Evolutionary conservation across 2,888 invertebrate genomes (phyloP).

Genomic region (Zygogramma bicolorata): DNA sequence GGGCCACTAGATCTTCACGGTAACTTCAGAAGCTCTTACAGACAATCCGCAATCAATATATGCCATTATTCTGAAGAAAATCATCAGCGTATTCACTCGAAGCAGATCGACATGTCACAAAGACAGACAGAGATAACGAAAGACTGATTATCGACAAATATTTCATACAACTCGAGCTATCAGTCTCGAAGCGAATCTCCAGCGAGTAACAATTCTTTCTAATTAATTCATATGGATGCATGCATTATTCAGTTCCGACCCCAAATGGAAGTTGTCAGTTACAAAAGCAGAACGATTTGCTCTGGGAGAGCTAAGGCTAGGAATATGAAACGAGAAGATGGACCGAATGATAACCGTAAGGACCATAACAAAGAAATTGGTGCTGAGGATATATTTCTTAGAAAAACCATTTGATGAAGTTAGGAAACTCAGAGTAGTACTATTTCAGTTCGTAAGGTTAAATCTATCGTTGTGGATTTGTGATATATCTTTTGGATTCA

Average conservation of each 20-base stretch:
- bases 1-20: too few species aligned
- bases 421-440: too few species aligned
- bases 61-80: not conserved
- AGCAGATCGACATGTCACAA: slow-evolving; percentile 2
- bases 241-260: slow-evolving; percentile 25
- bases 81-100: not conserved
- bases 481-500: too few species aligned
- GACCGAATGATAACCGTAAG: slow-evolving; percentile 61
- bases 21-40: too few species aligned
- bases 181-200: not conserved
- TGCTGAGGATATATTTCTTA: too few species aligned
- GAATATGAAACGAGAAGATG: slow-evolving; percentile 38
- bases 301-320: slow-evolving; percentile 29
- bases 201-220: slow-evolving; percentile 24
- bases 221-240: slow-evolving; percentile 31
- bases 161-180: not conserved
- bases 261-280: slow-evolving; percentile 35
- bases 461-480: too few species aligned
- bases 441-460: too few species aligned
- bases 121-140: not conserved
- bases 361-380: too few species aligned
- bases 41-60: not conserved
- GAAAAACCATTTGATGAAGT: too few species aligned
- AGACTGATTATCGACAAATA: not conserved
- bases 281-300: slow-evolving; percentile 40